Percentiles rank a stretch among this genome's conserved stretches.
phyloP scores from a whole-genome alignment of 1,140 invertebrate species.

The roundworm (Caenorhabditis elegans) region DNA sequence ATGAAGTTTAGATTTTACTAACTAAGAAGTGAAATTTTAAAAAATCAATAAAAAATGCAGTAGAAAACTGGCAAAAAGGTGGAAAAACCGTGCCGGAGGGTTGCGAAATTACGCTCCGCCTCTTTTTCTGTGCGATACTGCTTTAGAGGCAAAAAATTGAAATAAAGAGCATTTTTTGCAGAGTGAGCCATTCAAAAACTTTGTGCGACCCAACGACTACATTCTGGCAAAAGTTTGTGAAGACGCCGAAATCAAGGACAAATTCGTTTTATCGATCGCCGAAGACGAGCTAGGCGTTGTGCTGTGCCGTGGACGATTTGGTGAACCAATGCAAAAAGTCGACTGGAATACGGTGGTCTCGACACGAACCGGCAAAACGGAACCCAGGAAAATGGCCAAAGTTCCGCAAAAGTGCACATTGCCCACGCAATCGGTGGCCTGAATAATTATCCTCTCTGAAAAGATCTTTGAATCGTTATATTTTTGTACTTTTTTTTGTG shows the following conservation, averaged over 20 bases:
- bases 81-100: too few species aligned
- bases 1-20: too few species aligned
- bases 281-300: slow-evolving; percentile 3
- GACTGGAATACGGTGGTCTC: slow-evolving; percentile 12
- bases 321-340: not conserved
- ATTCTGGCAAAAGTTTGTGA: slow-evolving; percentile 23
- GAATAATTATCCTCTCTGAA: not conserved
- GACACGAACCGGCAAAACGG: not conserved
- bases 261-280: not conserved
- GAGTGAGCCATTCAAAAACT: slow-evolving; percentile 27
- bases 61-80: too few species aligned
- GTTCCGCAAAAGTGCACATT: not conserved
- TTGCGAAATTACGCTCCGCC: too few species aligned
- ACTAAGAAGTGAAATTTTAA: too few species aligned
- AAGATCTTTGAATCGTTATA: not conserved
- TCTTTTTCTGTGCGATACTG: too few species aligned
- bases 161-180: not conserved
- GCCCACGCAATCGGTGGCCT: not conserved
- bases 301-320: not conserved
- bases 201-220: slow-evolving; percentile 6
- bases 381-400: not conserved
- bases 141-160: not conserved
- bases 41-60: too few species aligned
- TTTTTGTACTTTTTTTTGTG: slow-evolving; percentile 20
- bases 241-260: slow-evolving; percentile 1